A percentile compares a stretch with the other conserved stretches of the same genome.
These are phyloP conservation scores for Tympanuchus pallidicinctus DNA, from an alignment of 2,113 vertebrate species.

Conservation along the genomic window DNA sequence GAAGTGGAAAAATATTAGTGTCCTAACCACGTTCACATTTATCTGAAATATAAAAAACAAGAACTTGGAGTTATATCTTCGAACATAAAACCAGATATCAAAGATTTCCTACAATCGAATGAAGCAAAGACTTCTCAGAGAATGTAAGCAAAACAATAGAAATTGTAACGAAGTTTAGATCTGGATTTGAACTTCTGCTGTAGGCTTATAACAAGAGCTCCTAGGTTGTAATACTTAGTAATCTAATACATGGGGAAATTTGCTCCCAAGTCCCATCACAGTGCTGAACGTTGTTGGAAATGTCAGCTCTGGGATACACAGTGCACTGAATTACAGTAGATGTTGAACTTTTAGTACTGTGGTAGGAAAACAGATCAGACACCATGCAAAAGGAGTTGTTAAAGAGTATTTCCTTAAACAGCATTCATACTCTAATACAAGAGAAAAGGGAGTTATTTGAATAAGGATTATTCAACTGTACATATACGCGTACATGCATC, in stretches of 20 bases:
- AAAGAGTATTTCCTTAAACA: neutral
- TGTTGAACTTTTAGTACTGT: neutral
- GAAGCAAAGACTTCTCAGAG: neutral
- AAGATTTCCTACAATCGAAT: neutral
- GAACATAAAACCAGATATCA: neutral
- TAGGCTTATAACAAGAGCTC: neutral
- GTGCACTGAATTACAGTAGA: neutral
- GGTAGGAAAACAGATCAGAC: slow-evolving; percentile 25
- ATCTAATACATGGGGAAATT: neutral
- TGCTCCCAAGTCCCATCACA: neutral
- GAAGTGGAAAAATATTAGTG: neutral
- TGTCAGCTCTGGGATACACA: neutral
- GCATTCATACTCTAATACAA: neutral
- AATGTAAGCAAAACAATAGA: neutral
- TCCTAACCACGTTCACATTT: neutral
- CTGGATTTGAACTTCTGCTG: neutral
- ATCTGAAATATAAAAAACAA: neutral
- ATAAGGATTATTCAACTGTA: neutral
- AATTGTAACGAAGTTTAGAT: neutral
- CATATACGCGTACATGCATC: neutral
- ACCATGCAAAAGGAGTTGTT: neutral
- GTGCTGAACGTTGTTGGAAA: neutral
- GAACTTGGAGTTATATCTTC: neutral
- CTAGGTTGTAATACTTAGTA: neutral
- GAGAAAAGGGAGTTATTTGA: neutral